Evolutionary conservation across 1,140 invertebrate species (phyloP).

Genomic region (Drosophila subpulchrella): DNA sequence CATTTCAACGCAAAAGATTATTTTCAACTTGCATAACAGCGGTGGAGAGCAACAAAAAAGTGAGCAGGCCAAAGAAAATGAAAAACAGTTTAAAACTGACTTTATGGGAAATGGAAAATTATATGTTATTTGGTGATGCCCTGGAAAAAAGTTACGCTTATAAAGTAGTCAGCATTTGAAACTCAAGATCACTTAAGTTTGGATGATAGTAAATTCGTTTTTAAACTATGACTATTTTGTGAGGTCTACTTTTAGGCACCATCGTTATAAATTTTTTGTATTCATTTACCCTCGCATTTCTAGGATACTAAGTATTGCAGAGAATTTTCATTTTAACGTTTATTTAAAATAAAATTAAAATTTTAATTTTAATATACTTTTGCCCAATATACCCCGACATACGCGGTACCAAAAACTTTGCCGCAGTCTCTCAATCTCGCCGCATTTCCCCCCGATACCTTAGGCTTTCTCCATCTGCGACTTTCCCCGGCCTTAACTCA

Average conservation of each 20-base stretch:
- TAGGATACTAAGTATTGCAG: not conserved
- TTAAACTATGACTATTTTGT: not conserved
- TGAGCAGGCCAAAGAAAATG: constrained; percentile 21
- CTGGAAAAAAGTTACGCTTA: not conserved
- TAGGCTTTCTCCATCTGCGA: constrained; percentile 31
- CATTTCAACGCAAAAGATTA: constrained; percentile 72
- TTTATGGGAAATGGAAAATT: not conserved
- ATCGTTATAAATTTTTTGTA: not conserved
- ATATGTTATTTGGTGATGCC: not conserved
- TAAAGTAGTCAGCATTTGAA: too few species aligned
- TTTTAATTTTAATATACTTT: not conserved
- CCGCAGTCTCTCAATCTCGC: constrained; percentile 56
- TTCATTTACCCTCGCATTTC: too few species aligned
- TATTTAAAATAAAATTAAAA: not conserved
- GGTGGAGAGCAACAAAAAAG: constrained; percentile 9
- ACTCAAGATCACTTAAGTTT: not conserved
- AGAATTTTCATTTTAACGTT: too few species aligned
- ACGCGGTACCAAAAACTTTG: constrained; percentile 27
- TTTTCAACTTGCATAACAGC: constrained; percentile 59
- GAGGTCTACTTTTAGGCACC: not conserved
- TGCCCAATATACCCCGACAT: constrained; percentile 6
- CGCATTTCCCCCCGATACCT: constrained; percentile 26
- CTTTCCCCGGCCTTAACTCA: constrained; percentile 21
- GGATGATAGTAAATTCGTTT: too few species aligned
- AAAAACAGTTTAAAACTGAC: constrained; percentile 24